Percentiles rank a stretch among this genome's conserved stretches.
Evolutionary conservation across 2,113 vertebrate genomes (phyloP).

Genomic region (Butorides virescens): DNA sequence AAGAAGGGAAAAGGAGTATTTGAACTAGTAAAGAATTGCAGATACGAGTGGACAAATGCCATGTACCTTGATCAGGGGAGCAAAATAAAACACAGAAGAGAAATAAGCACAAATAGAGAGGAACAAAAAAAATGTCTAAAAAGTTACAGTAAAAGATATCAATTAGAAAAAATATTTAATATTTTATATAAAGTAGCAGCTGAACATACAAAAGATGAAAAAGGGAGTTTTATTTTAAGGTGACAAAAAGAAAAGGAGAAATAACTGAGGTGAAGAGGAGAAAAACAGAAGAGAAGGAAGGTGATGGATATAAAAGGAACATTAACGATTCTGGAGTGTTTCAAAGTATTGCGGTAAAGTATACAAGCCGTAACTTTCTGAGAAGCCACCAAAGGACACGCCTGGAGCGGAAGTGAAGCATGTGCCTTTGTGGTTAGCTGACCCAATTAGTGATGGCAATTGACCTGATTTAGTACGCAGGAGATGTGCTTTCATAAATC

Average conservation of each 20-base stretch:
- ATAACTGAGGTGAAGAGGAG: not conserved
- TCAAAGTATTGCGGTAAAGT: not conserved
- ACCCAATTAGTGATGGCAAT: conserved; percentile 35
- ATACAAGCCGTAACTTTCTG: not conserved
- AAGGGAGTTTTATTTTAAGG: not conserved
- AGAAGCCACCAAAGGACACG: not conserved
- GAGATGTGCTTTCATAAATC: not conserved
- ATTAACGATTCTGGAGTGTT: not conserved
- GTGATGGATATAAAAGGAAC: not conserved
- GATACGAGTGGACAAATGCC: not conserved
- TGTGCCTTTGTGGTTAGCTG: conserved; percentile 24
- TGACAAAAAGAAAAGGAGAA: not conserved
- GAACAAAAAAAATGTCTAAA: not conserved
- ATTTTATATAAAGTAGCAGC: not conserved
- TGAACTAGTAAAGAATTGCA: not conserved
- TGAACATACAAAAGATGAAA: not conserved
- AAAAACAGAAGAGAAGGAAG: not conserved
- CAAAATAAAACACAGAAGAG: not conserved
- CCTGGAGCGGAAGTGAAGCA: conserved; percentile 12
- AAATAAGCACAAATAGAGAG: not conserved
- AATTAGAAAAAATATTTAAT: not conserved
- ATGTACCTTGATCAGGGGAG: not conserved
- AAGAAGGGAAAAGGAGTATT: not conserved
- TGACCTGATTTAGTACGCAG: not conserved
- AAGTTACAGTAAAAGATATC: not conserved